Percentiles rank a stretch among this genome's conserved stretches.
Conservation (phyloP, 2,888 invertebrate genomes). For the Nomada hirtipes region DNA sequence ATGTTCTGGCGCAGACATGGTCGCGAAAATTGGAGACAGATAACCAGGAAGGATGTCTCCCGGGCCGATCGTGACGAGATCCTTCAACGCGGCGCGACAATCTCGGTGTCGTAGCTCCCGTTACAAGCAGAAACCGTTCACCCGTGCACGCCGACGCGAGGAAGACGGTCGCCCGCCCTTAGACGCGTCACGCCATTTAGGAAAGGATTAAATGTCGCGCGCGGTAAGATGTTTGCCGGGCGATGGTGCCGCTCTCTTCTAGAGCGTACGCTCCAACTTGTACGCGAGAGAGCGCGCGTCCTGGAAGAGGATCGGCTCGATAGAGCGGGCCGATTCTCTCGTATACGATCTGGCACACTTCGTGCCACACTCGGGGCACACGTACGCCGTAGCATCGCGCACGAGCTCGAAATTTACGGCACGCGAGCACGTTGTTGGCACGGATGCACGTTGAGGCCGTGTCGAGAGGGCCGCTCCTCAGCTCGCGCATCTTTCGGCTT, state of each 20-base stretch:
- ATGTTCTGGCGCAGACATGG: background rate
- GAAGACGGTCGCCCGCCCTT: conserved; percentile 37
- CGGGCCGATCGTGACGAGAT: conserved; percentile 61
- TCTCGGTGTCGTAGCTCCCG: conserved; percentile 64
- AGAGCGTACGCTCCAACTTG: background rate
- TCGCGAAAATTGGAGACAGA: conserved; percentile 4
- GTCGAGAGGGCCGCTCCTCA: conserved; percentile 64
- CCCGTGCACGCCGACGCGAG: conserved; percentile 50
- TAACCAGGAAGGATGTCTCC: conserved; percentile 39
- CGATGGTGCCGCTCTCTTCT: conserved; percentile 27
- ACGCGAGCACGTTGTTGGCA: conserved; percentile 79
- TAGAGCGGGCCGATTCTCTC: conserved; percentile 45
- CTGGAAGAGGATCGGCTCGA: conserved; percentile 48
- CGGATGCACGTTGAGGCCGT: conserved; percentile 67
- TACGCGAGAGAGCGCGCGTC: conserved; percentile 18
- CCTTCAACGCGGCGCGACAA: conserved; percentile 61
- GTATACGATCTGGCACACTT: conserved; percentile 81
- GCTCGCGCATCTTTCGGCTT: conserved; percentile 67
- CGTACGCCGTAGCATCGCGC: conserved; percentile 81
- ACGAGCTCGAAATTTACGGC: conserved; percentile 84
- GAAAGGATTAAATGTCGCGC: conserved; percentile 66
- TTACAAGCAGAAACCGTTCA: conserved; percentile 56
- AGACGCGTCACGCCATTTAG: conserved; percentile 46
- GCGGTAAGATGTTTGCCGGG: conserved; percentile 19
- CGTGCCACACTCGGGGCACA: conserved; percentile 82